phyloP scores from a whole-genome alignment of 2,888 invertebrate genomes.

The Dusona sp. region DNA sequence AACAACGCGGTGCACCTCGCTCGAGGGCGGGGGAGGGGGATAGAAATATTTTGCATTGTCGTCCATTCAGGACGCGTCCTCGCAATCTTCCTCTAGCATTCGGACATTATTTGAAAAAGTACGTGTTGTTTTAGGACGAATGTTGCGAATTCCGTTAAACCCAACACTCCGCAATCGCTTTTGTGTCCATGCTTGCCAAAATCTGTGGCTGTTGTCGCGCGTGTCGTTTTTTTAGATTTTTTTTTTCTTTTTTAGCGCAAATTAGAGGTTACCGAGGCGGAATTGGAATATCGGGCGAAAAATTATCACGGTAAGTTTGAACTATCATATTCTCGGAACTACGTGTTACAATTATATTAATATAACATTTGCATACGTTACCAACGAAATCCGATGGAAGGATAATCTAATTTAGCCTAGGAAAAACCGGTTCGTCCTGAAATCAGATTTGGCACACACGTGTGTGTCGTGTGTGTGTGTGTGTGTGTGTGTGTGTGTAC shows the following conservation, averaged over 20 bases:
- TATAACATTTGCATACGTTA: background rate
- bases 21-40: too few relatives aligned
- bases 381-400: background rate
- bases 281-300: constrained; percentile 69
- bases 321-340: constrained; percentile 3
- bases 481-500: too few relatives aligned
- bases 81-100: background rate
- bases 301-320: constrained; percentile 66
- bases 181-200: background rate
- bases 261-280: constrained; percentile 54
- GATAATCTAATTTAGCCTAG: background rate
- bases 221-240: background rate
- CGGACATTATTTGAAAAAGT: background rate
- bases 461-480: too few relatives aligned
- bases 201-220: background rate
- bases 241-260: constrained; percentile 55
- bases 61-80: background rate
- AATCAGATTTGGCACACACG: background rate
- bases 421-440: background rate
- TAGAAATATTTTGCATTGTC: background rate
- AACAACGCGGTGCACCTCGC: background rate
- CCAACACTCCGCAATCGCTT: background rate
- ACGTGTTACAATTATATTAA: background rate
- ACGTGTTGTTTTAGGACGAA: background rate
- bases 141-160: background rate